Evolutionary conservation across 1,140 invertebrate species (phyloP).

Genomic region (Campodea augens): DNA sequence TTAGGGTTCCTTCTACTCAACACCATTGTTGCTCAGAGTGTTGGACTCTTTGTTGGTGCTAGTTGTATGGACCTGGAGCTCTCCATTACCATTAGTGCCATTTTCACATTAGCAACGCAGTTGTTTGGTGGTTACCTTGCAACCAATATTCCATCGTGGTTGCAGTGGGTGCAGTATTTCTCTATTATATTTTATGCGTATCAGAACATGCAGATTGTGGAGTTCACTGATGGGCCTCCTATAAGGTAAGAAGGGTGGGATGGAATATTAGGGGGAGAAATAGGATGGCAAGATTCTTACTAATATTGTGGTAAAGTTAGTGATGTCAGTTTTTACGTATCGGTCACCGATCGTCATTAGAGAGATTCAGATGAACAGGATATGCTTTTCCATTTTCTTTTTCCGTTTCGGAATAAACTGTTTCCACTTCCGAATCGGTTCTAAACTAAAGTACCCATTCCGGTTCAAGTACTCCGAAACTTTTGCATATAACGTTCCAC

Average conservation of each 20-base stretch:
- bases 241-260: slow-evolving; percentile 53
- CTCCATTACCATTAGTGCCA: slow-evolving; percentile 56
- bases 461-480: too few species aligned
- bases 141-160: slow-evolving; percentile 51
- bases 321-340: background rate
- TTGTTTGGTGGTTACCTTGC: slow-evolving; percentile 67
- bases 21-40: slow-evolving; percentile 58
- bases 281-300: slow-evolving; percentile 2
- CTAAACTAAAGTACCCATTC: too few species aligned
- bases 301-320: background rate
- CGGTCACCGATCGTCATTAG: too few species aligned
- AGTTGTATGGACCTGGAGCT: slow-evolving; percentile 60
- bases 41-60: slow-evolving; percentile 65
- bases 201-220: slow-evolving; percentile 68
- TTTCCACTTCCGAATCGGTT: too few species aligned
- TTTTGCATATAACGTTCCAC: too few species aligned
- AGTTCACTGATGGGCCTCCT: slow-evolving; percentile 49
- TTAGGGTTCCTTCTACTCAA: slow-evolving; percentile 53
- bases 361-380: too few species aligned
- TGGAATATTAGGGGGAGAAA: too few species aligned
- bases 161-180: slow-evolving; percentile 60
- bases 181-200: slow-evolving; percentile 69
- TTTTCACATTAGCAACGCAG: slow-evolving; percentile 61
- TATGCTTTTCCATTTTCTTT: too few species aligned
- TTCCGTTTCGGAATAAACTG: too few species aligned